phyloP scores from a whole-genome alignment of 1,140 invertebrate species.

The Nasonia longicornis region DNA sequence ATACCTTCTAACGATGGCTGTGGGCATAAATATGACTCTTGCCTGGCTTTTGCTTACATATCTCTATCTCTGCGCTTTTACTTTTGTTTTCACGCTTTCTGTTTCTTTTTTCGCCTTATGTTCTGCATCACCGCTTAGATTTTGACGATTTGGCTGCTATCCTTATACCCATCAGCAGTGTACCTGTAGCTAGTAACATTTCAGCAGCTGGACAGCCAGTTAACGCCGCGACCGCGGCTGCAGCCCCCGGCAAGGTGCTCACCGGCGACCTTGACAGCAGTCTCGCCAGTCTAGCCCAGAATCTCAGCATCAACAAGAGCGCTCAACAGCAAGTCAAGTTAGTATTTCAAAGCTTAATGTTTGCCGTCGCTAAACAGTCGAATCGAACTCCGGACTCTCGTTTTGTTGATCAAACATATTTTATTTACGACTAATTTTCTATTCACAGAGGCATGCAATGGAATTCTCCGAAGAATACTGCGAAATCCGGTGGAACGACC shows the following conservation, averaged over 20 bases:
- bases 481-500: slow-evolving; percentile 77
- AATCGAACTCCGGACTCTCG: neutral
- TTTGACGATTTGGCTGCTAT: slow-evolving; percentile 82
- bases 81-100: neutral
- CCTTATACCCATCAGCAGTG: slow-evolving; percentile 71
- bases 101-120: slow-evolving; percentile 25
- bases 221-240: slow-evolving; percentile 50
- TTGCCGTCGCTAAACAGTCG: no score
- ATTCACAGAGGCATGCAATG: slow-evolving; percentile 79
- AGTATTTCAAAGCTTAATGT: slow-evolving; percentile 59
- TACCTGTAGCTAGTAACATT: slow-evolving; percentile 57
- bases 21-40: neutral
- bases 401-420: neutral
- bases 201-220: slow-evolving; percentile 67
- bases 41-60: slow-evolving; percentile 19
- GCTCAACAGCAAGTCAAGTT: slow-evolving; percentile 79
- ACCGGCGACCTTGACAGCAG: slow-evolving; percentile 93
- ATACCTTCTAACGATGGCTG: neutral
- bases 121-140: slow-evolving; percentile 63
- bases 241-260: slow-evolving; percentile 78
- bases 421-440: neutral
- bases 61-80: slow-evolving; percentile 9
- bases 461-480: slow-evolving; percentile 87
- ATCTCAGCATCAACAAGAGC: slow-evolving; percentile 90
- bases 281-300: slow-evolving; percentile 89